phyloP scores from a whole-genome alignment of 2,888 invertebrate species.

The Eremobia ochroleuca region DNA sequence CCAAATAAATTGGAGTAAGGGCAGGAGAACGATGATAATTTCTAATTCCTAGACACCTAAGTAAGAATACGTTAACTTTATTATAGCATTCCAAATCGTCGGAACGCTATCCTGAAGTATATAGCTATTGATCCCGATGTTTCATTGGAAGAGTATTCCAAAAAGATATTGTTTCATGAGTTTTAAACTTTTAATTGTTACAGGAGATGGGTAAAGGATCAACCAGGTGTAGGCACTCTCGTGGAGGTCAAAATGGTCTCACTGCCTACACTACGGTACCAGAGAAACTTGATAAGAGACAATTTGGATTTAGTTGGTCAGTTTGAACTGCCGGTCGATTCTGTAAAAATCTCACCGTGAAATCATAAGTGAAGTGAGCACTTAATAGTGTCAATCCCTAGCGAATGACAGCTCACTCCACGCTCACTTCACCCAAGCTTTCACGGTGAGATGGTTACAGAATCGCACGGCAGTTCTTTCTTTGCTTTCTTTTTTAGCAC shows the following conservation, averaged over 20 bases:
- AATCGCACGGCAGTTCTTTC: too few relatives aligned
- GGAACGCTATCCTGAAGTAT: background rate
- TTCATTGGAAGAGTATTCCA: background rate
- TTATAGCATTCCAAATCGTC: background rate
- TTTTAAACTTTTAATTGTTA: conserved; percentile 33
- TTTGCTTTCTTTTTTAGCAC: conserved; percentile 1
- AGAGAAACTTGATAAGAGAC: conserved; percentile 92
- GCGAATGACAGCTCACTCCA: too few relatives aligned
- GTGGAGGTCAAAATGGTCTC: conserved; percentile 82
- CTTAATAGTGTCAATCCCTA: too few relatives aligned
- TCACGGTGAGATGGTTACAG: too few relatives aligned
- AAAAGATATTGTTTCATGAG: background rate
- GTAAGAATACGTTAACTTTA: background rate
- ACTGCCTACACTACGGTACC: conserved; percentile 91
- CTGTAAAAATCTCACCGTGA: too few relatives aligned
- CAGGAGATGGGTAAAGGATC: conserved; percentile 65
- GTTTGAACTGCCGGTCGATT: conserved; percentile 32
- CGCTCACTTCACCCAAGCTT: too few relatives aligned
- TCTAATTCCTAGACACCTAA: too few relatives aligned
- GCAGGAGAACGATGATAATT: background rate
- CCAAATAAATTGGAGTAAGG: too few relatives aligned
- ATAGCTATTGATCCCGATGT: background rate
- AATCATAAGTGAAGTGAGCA: too few relatives aligned
- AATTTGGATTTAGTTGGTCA: conserved; percentile 93
- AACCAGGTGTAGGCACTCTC: conserved; percentile 64